Evolutionary conservation across 1,140 invertebrate species (phyloP), one percentile per base, ranked within the genome.

Genomic region (Drosophila santomea): DNA sequence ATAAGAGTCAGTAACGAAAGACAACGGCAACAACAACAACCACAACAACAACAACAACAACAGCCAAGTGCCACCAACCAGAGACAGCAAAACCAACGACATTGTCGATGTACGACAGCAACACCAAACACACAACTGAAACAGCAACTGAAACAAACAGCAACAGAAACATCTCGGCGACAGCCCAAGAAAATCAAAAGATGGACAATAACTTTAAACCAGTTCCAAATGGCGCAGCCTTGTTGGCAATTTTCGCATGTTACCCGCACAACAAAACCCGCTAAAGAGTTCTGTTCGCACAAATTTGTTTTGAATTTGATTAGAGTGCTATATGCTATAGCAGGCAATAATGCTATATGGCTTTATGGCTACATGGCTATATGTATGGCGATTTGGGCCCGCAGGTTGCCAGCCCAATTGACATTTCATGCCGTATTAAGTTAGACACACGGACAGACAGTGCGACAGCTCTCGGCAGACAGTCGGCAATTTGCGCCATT

Each of bases 301-400:
- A 86, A 88, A 88, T 88, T 88, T 88, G 83, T 88, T 89, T 88
- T 83, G 83, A 89, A 83, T 88, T 88, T 89, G 80, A 88, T 88
- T 89, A 80, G 48, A 51, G 48, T 28, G n/a, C 43, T 32, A 28
- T 28, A 28, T 7, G 28, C 28, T 7, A 7, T 6, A 7, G 25
- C 25, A 25, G 7, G 41, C 15, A 17, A 43, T 17, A 43, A 10
- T n/a, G 39, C 39, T 41, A 15, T 41, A 41, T 8, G 14, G 39
- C 7, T 44, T 11, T 20, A 44, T 20, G 43, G 43, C 15, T 20
- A 45, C 20, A 20, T 25, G 20, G 45, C 11, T 76, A 44, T 80
- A 60, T 69, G 75, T 77, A 63, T 69, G 75, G 71, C 54, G 68
- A 67, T 78, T 72, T 67, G 62, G 62, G 64, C 67, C 64, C 69